Evolutionary conservation across 2,888 invertebrate species (phyloP), one percentile per base, ranked within the genome.

Genomic region (Baronia brevicornis): DNA sequence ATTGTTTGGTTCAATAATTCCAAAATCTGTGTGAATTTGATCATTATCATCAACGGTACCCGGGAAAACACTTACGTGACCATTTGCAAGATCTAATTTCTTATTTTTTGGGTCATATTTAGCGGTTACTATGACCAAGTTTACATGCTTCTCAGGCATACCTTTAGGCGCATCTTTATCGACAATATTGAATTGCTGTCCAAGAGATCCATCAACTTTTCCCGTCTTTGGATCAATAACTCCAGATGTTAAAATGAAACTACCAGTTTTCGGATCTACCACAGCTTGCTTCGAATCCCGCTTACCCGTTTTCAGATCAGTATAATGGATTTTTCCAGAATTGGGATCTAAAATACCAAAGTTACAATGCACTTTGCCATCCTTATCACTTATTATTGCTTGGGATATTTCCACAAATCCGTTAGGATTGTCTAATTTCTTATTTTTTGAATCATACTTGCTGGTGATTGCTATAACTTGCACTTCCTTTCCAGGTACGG

Each of bases 301-400:
- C 54, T 87, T 88, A 1, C 88, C 88, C n/a, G 86, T 88, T 39
- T 80, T 77, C 0, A 82, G 85, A 54, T 89, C 88, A 1, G 87
- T 89, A 14, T 87, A 82, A 60, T 69, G 86, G 45, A 73, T 60
- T 44, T 84, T 84, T 6, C 89, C 89, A 6, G 85, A 87, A 55
- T 90, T 75, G 2, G 82, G 79, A 42, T 88, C 89, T 7, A 88
- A 71, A 74, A 90, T 44, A 77, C 89, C 70, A 82, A 91, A 63
- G 86, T 91, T 70, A 54, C 88, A 51, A 54, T 90, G 90, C 44
- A 91, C 88, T 73, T 89, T 90, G 38, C 89, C 87, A 21, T 91
- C 91, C 69, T 90, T 90, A 43, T 90, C 90, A 47, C 88, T 89
- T 41, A 91, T 87, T 46, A 89, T 80, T 35, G 77, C 75, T 59